A percentile compares a stretch with the other conserved stretches of the same genome.
Evolutionary conservation across 2,113 vertebrate species (phyloP).

Genomic region (Hippocampus mohnikei): DNA sequence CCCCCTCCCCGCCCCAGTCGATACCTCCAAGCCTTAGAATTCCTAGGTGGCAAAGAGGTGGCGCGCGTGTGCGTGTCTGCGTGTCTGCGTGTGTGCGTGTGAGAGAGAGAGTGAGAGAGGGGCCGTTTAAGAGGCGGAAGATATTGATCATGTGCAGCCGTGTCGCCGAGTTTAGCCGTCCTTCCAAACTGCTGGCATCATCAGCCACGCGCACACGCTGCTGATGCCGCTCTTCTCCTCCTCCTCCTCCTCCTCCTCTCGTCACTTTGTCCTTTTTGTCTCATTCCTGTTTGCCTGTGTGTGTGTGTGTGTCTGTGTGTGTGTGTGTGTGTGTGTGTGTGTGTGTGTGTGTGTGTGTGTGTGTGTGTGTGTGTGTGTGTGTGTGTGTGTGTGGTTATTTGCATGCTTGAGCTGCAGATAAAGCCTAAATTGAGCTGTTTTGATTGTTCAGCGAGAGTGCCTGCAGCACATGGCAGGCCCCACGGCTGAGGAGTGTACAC

Average conservation of each 20-base stretch:
- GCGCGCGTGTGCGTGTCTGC: background rate
- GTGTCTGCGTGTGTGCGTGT: background rate
- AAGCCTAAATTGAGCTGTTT: slow-evolving; percentile 72
- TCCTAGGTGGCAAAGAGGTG: slow-evolving; percentile 33
- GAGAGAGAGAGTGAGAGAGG: background rate
- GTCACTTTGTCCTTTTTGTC: slow-evolving; percentile 55
- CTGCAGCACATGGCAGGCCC: slow-evolving; percentile 59
- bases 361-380: slow-evolving; percentile 17
- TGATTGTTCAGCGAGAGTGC: slow-evolving; percentile 69
- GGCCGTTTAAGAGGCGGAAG: slow-evolving; percentile 15
- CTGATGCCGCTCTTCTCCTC: slow-evolving; percentile 21
- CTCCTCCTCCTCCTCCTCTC: slow-evolving; percentile 24
- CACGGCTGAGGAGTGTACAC: slow-evolving; percentile 34
- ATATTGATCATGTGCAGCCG: slow-evolving; percentile 63
- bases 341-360: slow-evolving; percentile 19
- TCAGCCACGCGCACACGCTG: slow-evolving; percentile 28
- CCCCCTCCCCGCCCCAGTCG: slow-evolving; percentile 38
- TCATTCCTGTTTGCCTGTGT: slow-evolving; percentile 34
- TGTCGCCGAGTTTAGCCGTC: slow-evolving; percentile 60
- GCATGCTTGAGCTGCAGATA: slow-evolving; percentile 64
- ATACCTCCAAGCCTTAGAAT: slow-evolving; percentile 55
- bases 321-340: slow-evolving; percentile 14
- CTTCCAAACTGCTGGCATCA: slow-evolving; percentile 67
- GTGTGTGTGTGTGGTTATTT: slow-evolving; percentile 14
- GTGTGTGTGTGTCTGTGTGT: slow-evolving; percentile 17